Evolutionary conservation across 2,113 vertebrate species (phyloP), one percentile per base, ranked within the genome.

Genomic region (Podilymbus podiceps): DNA sequence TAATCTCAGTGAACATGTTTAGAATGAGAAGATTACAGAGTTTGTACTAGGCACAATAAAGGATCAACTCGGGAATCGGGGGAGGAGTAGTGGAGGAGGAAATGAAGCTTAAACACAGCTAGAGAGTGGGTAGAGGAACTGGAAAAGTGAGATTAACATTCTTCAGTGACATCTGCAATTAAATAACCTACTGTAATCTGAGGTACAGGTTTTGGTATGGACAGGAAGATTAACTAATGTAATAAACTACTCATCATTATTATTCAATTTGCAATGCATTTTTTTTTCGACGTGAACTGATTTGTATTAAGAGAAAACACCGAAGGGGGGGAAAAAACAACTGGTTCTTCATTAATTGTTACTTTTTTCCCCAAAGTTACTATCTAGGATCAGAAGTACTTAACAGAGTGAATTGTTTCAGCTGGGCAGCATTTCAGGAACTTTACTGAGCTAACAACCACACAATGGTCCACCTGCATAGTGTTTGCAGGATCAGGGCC

Each of bases 61-160:
- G 62, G 66, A 89, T 71, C 74, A 74, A 2, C 17, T 81, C 14
- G 52, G 78, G 67, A 97, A 87, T 27, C 2, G 5, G 58, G 71
- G 55, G 71, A 64, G 58, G 53, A 64, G 49, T 35, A 40, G 40
- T 28, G 50, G 73, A 84, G 38, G 69, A 90, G 83, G 89, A 92
- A 50, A 73, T 63, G 28, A 90, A 95, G 58, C 50, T 75, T 95
- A 82, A 96, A 94, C 72, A 85, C 31, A 92, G 12, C 14, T 63
- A 46, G 55, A 93, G 79, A 94, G 91, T 77, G 64, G 42, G 46
- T 3, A 68, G 42, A 87, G 77, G 56, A 95, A 63, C 56, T 80
- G 49, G n/a, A 95, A 78, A 87, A 86, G 33, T 68, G 44, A 88
- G 28, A 80, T 89, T 73, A 91, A 58, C 40, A 47, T 96, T 97